phyloP scores from a whole-genome alignment of 2,797 vertebrate genomes.

The Myotis daubentonii region DNA sequence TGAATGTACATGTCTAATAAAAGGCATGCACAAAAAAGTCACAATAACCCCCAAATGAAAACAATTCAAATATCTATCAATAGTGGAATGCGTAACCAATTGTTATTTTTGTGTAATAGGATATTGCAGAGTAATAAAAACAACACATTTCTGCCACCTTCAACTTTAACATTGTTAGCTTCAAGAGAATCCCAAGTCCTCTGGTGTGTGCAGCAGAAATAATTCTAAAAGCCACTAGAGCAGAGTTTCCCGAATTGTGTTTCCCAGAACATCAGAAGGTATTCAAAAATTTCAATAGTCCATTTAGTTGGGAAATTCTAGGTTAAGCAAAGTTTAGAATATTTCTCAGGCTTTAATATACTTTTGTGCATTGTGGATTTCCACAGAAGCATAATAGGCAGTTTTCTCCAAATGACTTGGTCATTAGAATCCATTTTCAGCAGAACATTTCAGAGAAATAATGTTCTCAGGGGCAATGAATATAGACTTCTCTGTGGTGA shows the following conservation, averaged over 20 bases:
- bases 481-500: not conserved
- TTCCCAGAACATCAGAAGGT: slow-evolving; percentile 25
- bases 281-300: slow-evolving; percentile 23
- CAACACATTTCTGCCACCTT: not conserved
- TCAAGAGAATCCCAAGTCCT: not conserved
- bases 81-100: not conserved
- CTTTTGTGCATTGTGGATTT: slow-evolving; percentile 54
- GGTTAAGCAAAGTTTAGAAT: slow-evolving; percentile 60
- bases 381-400: slow-evolving; percentile 19
- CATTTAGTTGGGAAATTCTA: slow-evolving; percentile 55
- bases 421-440: slow-evolving; percentile 57
- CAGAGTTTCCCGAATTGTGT: not conserved
- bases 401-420: slow-evolving; percentile 57
- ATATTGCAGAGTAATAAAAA: not conserved
- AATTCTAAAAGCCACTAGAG: not conserved
- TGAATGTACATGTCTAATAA: not conserved
- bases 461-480: slow-evolving; percentile 53
- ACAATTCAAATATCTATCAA: not conserved
- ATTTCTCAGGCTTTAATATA: slow-evolving; percentile 53
- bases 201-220: not conserved
- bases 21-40: not conserved
- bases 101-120: not conserved
- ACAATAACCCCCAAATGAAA: not conserved
- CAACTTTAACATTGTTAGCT: not conserved
- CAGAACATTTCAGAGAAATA: slow-evolving; percentile 58